A percentile compares a stretch with the other conserved stretches of the same genome.
These are phyloP conservation scores for Amblyopsis hoosieri DNA, from an alignment of 2,797 vertebrate species.

Conservation along the genomic window DNA sequence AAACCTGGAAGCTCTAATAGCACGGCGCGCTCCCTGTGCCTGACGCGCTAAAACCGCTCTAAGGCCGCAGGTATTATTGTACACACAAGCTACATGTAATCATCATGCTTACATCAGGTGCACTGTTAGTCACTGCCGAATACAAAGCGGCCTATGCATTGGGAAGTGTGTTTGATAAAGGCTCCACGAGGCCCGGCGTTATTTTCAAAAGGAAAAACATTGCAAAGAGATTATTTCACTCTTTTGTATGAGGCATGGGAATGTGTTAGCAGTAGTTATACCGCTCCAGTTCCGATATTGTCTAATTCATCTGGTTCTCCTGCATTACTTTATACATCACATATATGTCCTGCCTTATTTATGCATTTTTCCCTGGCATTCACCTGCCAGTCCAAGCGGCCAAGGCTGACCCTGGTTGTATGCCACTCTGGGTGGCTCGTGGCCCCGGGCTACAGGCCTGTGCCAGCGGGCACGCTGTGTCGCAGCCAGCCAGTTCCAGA, in stretches of 20 bases:
- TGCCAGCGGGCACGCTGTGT: constrained; percentile 51
- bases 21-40: constrained; percentile 56
- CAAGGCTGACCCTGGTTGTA: constrained; percentile 25
- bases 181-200: background rate
- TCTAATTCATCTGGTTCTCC: too few relatives aligned
- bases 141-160: background rate
- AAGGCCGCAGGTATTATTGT: constrained; percentile 53
- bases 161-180: background rate
- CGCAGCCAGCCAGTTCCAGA: constrained; percentile 74
- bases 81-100: background rate
- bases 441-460: constrained; percentile 62
- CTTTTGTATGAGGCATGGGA: constrained; percentile 4
- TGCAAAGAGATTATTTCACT: background rate
- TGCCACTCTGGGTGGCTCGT: constrained; percentile 48
- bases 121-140: constrained; percentile 18
- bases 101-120: too few relatives aligned
- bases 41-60: constrained; percentile 33
- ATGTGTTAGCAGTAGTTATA: too few relatives aligned
- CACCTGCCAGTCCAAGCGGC: constrained; percentile 26
- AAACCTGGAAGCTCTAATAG: constrained; percentile 87
- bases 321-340: too few relatives aligned
- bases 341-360: constrained; percentile 9
- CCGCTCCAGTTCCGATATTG: too few relatives aligned
- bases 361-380: background rate
- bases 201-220: constrained; percentile 7